Evolutionary conservation across 2,797 vertebrate genomes (phyloP).

Genomic region (Orestias chungarensis): DNA sequence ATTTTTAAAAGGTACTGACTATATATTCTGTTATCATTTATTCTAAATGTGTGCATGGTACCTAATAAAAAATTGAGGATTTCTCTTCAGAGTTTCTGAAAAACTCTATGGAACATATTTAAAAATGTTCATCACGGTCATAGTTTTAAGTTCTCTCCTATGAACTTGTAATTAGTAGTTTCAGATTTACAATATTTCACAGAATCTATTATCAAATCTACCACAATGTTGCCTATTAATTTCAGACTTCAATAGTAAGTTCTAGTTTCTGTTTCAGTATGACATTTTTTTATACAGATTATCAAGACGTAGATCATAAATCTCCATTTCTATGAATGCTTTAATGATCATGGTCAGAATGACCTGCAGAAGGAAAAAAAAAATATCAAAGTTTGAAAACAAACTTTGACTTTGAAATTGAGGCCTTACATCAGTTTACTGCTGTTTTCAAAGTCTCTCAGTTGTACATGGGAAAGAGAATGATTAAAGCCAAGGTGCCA

Average conservation of each 20-base stretch:
- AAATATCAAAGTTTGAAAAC: not conserved
- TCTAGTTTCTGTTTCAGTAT: not conserved
- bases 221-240: not conserved
- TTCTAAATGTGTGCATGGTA: no score
- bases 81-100: no score
- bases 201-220: constrained; percentile 6
- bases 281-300: not conserved
- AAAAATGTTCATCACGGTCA: not conserved
- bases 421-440: constrained; percentile 34
- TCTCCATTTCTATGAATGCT: not conserved
- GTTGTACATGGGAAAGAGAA: constrained; percentile 53
- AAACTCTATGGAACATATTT: not conserved
- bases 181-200: constrained; percentile 2
- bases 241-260: constrained; percentile 2
- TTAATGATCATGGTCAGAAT: constrained; percentile 25
- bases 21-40: no score
- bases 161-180: constrained; percentile 4
- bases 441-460: constrained; percentile 50
- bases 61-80: no score
- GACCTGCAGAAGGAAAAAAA: constrained; percentile 1
- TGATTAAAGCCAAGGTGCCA: constrained; percentile 56
- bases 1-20: not conserved
- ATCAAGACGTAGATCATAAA: constrained; percentile 9
- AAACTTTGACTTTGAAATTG: constrained; percentile 39
- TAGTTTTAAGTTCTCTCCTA: constrained; percentile 1